phyloP scores from a whole-genome alignment of 2,113 vertebrate genomes.

The Ochotona princeps region DNA sequence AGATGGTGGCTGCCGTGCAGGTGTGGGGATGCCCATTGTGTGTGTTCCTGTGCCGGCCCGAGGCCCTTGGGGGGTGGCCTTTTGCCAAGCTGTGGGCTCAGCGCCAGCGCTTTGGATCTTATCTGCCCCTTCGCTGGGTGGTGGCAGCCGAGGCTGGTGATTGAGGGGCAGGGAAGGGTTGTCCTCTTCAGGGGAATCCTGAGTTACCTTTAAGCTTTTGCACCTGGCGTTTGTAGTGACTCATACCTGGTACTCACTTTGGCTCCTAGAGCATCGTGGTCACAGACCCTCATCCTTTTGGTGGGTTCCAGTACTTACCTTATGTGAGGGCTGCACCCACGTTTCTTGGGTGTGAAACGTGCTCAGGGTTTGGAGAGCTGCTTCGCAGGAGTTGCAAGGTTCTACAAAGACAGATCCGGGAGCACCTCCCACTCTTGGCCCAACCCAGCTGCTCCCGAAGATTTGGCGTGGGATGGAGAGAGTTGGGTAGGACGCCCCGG shows the following conservation, averaged over 20 bases:
- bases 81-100: neutral
- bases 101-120: neutral
- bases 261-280: neutral
- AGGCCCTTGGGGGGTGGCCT: conserved; percentile 29
- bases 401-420: conserved; percentile 8
- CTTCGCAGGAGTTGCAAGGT: neutral
- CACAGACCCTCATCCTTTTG: neutral
- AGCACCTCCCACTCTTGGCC: conserved; percentile 39
- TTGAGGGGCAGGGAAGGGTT: too few species aligned
- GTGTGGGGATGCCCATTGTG: conserved; percentile 66
- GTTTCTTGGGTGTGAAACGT: neutral
- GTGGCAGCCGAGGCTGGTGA: neutral
- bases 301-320: neutral
- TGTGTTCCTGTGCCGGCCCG: neutral
- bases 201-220: too few species aligned
- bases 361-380: conserved; percentile 22
- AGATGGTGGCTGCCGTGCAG: conserved; percentile 18
- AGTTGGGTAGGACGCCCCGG: neutral
- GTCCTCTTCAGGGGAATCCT: too few species aligned
- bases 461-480: neutral
- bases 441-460: neutral
- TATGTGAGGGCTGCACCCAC: neutral
- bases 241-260: neutral
- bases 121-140: neutral
- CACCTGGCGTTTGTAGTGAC: too few species aligned